These are phyloP conservation scores for Takifugu rubripes DNA, from an alignment of 2,797 vertebrate species.

Conservation along the genomic window DNA sequence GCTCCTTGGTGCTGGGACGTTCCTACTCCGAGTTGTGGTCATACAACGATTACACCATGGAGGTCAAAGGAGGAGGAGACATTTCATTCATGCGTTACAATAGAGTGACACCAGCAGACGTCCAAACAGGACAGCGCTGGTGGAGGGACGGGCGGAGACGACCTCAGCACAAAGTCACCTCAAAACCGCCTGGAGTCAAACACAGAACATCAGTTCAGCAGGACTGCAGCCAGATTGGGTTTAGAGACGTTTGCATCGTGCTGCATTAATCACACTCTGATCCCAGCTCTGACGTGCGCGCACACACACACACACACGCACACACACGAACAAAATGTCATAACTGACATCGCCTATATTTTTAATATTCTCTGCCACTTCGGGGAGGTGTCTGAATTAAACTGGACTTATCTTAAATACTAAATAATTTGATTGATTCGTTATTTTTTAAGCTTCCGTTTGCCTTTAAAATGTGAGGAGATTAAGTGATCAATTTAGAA, in stretches of 20 bases:
- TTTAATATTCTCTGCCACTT: constrained; percentile 1
- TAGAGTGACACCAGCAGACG: no score
- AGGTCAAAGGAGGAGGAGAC: not conserved
- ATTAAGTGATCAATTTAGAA: no score
- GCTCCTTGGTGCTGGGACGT: not conserved
- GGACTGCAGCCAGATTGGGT: constrained; percentile 20
- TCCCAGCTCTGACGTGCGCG: not conserved
- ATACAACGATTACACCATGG: constrained; percentile 4
- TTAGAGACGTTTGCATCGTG: constrained; percentile 6
- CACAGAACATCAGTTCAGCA: constrained; percentile 29
- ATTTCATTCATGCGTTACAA: constrained; percentile 3
- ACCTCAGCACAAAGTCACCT: constrained; percentile 36
- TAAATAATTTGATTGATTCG: not conserved
- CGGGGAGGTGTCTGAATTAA: not conserved
- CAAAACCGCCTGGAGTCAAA: constrained; percentile 25
- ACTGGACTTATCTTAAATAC: not conserved
- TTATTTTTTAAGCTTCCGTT: not conserved
- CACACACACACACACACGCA: constrained; percentile 1
- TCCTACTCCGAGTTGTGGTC: not conserved
- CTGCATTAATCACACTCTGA: constrained; percentile 6
- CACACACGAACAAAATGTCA: not conserved
- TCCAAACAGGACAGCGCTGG: no score
- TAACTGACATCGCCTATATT: not conserved
- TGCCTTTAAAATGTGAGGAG: not conserved
- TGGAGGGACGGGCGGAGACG: not conserved